phyloP scores from a whole-genome alignment of 92 coral and sea anemone species.

The Heliopora coerulea region DNA sequence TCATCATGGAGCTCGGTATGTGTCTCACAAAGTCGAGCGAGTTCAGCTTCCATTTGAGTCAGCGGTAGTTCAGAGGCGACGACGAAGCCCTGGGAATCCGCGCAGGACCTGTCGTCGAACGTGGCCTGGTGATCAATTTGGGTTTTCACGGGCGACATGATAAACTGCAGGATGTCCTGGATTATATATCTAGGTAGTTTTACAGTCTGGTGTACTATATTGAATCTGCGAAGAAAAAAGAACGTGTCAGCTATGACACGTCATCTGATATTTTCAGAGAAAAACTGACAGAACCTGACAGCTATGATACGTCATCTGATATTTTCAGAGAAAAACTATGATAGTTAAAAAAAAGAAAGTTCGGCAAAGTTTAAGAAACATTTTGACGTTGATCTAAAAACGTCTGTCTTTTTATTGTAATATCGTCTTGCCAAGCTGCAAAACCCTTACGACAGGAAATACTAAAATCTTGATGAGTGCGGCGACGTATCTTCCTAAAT shows the following conservation, averaged over 20 bases:
- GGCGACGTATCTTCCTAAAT: no score
- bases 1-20: slow-evolving; percentile 37
- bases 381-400: no score
- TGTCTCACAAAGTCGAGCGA: slow-evolving; percentile 33
- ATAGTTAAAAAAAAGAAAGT: no score
- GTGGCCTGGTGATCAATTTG: slow-evolving; percentile 81
- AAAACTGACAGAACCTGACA: neutral
- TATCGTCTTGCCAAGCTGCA: no score
- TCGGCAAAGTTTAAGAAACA: no score
- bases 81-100: slow-evolving; percentile 54
- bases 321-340: neutral
- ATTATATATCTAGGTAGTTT: slow-evolving; percentile 93
- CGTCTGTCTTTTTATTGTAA: no score
- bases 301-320: neutral
- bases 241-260: slow-evolving; percentile 40
- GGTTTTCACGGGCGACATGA: slow-evolving; percentile 90
- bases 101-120: slow-evolving; percentile 33
- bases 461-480: no score
- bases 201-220: slow-evolving; percentile 94
- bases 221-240: slow-evolving; percentile 68
- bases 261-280: slow-evolving; percentile 3
- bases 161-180: slow-evolving; percentile 93
- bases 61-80: slow-evolving; percentile 45
- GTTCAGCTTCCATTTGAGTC: slow-evolving; percentile 33
- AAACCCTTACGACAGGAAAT: no score